Base-by-base conservation (phyloP, 2,888 invertebrate species). In the Operophtera brumata region DNA sequence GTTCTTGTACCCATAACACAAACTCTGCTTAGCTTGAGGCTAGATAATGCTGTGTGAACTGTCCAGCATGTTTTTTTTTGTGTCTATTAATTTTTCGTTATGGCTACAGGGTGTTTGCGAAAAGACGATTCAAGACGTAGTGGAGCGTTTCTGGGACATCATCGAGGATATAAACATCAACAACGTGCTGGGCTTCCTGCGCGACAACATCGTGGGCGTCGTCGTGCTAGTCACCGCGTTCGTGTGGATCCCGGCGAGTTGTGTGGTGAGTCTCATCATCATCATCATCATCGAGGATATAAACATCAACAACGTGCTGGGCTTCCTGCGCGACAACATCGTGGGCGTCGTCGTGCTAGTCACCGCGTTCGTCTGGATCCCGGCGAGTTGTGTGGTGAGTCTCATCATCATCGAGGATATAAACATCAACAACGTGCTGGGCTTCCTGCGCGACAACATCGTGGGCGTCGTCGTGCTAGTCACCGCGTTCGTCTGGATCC, bases 201-300 rank as follows among this genome's bases (percentile, higher is more conserved):
- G 96, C 54, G 97, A 97, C 85, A 98, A 98, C 79, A 96, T 98
- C 59, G 98, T 99, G 30, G 97, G 98, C 54, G 96, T 97, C 4
- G 96, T 98, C 14, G 95, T 98, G 46, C 91, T 98, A 36, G 93
- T 96, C 61, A 97, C 97, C 9, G 94, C 97, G n/a, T 90, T 98
- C 51, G 91, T 98, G 51, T 99, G 99, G 99, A 96, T 99, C 67
- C 98, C 98, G 1, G 96, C 96, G 4, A 96, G 97, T 77, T 97
- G 97, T 78, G 92, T 96, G 34, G 89, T 88, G 11, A 71, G 82
- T 54, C n/a, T 20, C n/a, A n/a, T n/a, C n/a, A n/a, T n/a, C n/a
- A n/a, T n/a, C n/a, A n/a, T n/a, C n/a, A 97, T 99, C 46, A 98
- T 99, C 59, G 98, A 98, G 84, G 97, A 98, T 73, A 97, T 98